Conservation (phyloP, 2,113 vertebrate genomes). For the Fulmarus glacialis region DNA sequence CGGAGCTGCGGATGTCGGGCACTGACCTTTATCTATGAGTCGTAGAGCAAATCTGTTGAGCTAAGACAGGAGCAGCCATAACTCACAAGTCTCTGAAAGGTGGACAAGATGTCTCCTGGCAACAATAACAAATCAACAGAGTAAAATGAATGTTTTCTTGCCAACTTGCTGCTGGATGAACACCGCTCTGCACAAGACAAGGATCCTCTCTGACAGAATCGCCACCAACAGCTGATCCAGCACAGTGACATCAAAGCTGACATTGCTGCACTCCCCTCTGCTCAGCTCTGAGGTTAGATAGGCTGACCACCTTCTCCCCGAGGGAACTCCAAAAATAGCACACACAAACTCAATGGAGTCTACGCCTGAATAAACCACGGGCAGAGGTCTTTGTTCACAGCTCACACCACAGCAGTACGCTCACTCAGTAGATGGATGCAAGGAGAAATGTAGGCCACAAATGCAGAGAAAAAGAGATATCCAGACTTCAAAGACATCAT, state of each 20-base stretch:
- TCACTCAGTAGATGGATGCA: neutral
- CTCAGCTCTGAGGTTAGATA: neutral
- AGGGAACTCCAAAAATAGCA: neutral
- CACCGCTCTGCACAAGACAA: neutral
- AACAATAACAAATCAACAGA: neutral
- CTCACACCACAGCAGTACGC: neutral
- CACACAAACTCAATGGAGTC: neutral
- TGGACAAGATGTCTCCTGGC: neutral
- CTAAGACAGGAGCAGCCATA: neutral
- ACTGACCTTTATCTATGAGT: neutral
- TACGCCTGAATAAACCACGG: rapidly evolving
- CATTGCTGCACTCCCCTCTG: neutral
- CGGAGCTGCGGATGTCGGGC: rapidly evolving
- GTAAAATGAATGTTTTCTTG: neutral
- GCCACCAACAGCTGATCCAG: neutral
- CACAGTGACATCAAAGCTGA: neutral
- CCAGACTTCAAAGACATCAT: neutral
- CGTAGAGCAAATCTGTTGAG: neutral
- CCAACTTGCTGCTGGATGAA: neutral
- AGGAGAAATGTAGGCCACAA: neutral
- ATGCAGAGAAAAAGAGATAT: neutral
- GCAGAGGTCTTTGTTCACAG: neutral
- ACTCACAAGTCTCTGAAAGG: neutral
- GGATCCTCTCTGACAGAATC: neutral
- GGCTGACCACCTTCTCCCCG: neutral